These are phyloP conservation scores for Glossophaga mutica DNA, from an alignment of 2,797 vertebrate genomes.

Conservation along the genomic window DNA sequence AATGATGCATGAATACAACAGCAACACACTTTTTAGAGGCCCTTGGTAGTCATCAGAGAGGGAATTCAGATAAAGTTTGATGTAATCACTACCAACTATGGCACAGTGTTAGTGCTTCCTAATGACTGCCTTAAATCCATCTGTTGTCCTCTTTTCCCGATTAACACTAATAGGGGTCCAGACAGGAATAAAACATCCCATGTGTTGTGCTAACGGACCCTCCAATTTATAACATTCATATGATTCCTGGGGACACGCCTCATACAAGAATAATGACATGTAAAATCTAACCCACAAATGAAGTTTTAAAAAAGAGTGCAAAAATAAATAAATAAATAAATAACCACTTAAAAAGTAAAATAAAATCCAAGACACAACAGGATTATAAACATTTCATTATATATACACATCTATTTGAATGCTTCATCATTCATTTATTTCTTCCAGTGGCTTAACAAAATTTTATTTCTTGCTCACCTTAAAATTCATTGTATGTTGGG, in stretches of 20 bases:
- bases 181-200: constrained; percentile 53
- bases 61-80: constrained; percentile 70
- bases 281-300: background rate
- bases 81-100: constrained; percentile 60
- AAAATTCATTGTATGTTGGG: background rate
- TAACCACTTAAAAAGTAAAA: background rate
- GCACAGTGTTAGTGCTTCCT: constrained; percentile 44
- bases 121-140: constrained; percentile 65
- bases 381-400: background rate
- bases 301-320: background rate
- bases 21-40: constrained; percentile 67
- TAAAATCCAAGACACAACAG: background rate
- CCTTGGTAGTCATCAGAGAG: constrained; percentile 73
- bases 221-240: constrained; percentile 44
- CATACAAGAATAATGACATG: background rate
- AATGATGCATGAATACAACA: constrained; percentile 74
- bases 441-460: background rate
- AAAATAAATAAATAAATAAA: background rate
- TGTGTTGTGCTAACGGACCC: constrained; percentile 39
- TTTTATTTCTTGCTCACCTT: background rate
- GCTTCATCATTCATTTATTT: constrained; percentile 5
- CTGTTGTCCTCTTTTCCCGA: constrained; percentile 41
- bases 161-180: constrained; percentile 60
- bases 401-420: background rate
- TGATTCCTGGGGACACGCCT: background rate